Conservation (phyloP, 2,113 vertebrate species). For the Corythornis cristatus region DNA sequence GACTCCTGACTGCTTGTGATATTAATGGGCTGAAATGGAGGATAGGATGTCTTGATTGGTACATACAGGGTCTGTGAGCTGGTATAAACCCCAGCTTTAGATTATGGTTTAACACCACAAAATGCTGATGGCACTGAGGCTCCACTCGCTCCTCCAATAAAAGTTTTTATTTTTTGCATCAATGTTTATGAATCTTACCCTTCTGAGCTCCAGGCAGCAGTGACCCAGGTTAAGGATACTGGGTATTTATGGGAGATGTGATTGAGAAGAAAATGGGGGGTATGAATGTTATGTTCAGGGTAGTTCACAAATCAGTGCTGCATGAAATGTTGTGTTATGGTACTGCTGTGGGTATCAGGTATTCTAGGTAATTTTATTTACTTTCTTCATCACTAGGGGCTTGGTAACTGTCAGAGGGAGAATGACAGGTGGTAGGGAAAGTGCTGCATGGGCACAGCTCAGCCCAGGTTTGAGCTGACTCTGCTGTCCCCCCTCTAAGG, state of each 20-base stretch:
- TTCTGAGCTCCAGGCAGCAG: not conserved
- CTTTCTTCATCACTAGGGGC: not conserved
- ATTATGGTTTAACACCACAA: not conserved
- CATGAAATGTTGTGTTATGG: not conserved
- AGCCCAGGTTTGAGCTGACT: not conserved
- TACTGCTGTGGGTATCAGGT: rapidly evolving
- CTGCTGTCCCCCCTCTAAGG: not conserved
- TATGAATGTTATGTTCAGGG: not conserved
- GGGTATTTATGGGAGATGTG: not conserved
- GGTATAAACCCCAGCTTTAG: not conserved
- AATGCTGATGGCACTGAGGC: not conserved
- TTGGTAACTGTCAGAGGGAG: not conserved
- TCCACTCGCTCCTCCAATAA: not conserved
- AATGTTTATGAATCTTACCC: not conserved
- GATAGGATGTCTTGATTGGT: not conserved
- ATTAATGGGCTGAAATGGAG: not conserved
- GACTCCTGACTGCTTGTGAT: not conserved
- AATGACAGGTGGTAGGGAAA: not conserved
- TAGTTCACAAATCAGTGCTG: not conserved
- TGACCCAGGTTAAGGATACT: not conserved
- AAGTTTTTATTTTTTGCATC: not conserved
- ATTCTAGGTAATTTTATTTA: not conserved
- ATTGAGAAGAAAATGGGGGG: not conserved
- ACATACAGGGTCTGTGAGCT: not conserved
- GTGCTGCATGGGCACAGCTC: not conserved